Percentiles rank a stretch among this genome's conserved stretches.
These are phyloP conservation scores for Pomacea canaliculata DNA, from an alignment of 2,888 invertebrate genomes.

Conservation along the genomic window DNA sequence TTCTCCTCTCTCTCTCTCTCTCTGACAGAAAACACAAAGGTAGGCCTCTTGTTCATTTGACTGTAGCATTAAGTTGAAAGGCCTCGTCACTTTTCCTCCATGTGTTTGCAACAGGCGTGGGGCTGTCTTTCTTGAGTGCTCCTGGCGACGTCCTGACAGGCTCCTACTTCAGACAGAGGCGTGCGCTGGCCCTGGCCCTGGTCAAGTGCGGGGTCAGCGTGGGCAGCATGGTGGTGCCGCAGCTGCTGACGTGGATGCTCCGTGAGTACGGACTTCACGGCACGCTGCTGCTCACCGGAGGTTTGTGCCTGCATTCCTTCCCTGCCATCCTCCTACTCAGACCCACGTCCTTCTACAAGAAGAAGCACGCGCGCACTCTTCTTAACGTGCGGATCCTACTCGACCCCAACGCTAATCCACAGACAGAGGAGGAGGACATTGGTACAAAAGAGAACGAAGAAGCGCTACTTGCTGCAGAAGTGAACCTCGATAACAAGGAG, in stretches of 20 bases:
- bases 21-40: background rate
- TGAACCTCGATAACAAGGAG: background rate
- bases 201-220: slow-evolving; percentile 22
- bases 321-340: slow-evolving; percentile 12
- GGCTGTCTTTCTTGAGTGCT: background rate
- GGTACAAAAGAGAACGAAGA: no score
- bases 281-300: slow-evolving; percentile 17
- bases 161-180: slow-evolving; percentile 24
- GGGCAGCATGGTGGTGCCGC: slow-evolving; percentile 18
- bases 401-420: background rate
- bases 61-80: no score
- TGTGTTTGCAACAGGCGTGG: slow-evolving; percentile 2
- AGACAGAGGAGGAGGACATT: background rate
- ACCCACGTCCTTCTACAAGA: slow-evolving; percentile 1
- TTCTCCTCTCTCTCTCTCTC: background rate
- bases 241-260: slow-evolving; percentile 10
- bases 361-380: background rate
- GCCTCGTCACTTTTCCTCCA: no score
- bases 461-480: background rate
- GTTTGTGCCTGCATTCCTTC: slow-evolving; percentile 5
- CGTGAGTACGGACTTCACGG: slow-evolving; percentile 12
- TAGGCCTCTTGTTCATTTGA: no score
- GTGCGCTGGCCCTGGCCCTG: slow-evolving; percentile 25
- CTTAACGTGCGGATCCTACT: background rate
- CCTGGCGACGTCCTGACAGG: slow-evolving; percentile 21